Base-by-base conservation (phyloP, 1,140 invertebrate species). In the Microplitis demolitor region DNA sequence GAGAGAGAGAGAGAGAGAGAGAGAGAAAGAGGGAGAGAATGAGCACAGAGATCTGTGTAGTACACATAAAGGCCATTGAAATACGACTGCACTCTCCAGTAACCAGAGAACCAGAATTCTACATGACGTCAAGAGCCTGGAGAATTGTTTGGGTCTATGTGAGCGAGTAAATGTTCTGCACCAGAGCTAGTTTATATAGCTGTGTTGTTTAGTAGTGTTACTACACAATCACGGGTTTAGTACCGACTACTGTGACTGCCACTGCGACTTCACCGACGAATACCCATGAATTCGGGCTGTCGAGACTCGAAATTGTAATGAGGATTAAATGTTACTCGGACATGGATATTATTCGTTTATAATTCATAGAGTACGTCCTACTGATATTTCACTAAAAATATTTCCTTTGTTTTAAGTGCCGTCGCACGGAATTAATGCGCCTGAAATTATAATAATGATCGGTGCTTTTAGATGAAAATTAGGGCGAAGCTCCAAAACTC, bases 271-370 rank as follows among this genome's bases (percentile, higher is more conserved):
- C 24, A 62, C 37, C 51, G 68, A 71, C 74, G 72, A 73, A 76
- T 73, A 79, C 80, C 79, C 81, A 81, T 84, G 83, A 84, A 85
- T 84, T 84, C 82, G 78, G 82, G 80, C 80, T 84, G 82, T 84
- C 76, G 37, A 82, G 79, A 75, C 79, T 80, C 79, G 76, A 66
- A 66, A 75, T 73, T 77, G 79, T 83, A 83, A 83, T 83, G 80
- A 80, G 81, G 63, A 76, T 73, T 68, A 76, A 76, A 71, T 73
- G 63, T 69, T 67, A 61, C 56, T 50, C 34, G 63, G 63, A 67
- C 67, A 60, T 73, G 37, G 51, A 39, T 14, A 34, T 33, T 63
- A 45, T 51, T 39, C 67, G 50, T 72, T 70, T 73, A 73, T 75
- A 64, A 75, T 58, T 64, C 70, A 35, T 66, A 51, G 69, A 24